Evolutionary conservation across 2,888 invertebrate genomes (phyloP), one percentile per base, ranked within the genome.

Genomic region (Netelia inedita): DNA sequence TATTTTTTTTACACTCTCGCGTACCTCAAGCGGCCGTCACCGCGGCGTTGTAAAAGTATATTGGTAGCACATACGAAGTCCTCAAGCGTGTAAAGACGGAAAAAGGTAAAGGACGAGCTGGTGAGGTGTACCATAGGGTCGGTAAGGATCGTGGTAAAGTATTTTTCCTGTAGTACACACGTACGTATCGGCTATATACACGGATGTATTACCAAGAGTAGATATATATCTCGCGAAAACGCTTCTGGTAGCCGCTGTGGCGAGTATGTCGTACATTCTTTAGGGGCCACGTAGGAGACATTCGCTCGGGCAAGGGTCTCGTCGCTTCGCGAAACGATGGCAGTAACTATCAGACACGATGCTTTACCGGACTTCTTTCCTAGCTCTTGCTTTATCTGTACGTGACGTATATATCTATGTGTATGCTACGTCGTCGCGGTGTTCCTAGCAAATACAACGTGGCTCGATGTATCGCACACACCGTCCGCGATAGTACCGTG

Each of bases 41-140:
- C 86, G 68, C 74, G 82, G 79, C 68, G 82, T 80, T 86, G 87
- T 85, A 86, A 89, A 90, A 89, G 88, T 88, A 89, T 83, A 81
- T 88, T 85, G 87, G 85, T 55, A 84, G 50, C 86, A 80, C 85
- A 86, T 84, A 79, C 78, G 57, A n/a, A 72, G 66, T 66, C 66
- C 43, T 57, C n/a, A 28, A 55, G 53, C 46, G 68, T 19, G 23
- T 63, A 43, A 63, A 81, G 50, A 65, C 50, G 71, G 50, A 53
- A 53, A 50, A 21, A 23, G 23, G 11, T 10, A 57, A 23, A 76
- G 72, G 68, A 80, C 73, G 80, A 74, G 80, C 57, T 61, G 76
- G 68, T n/a, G 61, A 61, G 69, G 76, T 68, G 68, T 43, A 71
- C 61, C 43, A 63, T 79, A 53, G 79, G 79, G 75, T 79, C 71